Percentiles rank a stretch among this genome's conserved stretches.
Evolutionary conservation across 2,888 invertebrate species (phyloP).

Genomic region (Trachelus tabidus): DNA sequence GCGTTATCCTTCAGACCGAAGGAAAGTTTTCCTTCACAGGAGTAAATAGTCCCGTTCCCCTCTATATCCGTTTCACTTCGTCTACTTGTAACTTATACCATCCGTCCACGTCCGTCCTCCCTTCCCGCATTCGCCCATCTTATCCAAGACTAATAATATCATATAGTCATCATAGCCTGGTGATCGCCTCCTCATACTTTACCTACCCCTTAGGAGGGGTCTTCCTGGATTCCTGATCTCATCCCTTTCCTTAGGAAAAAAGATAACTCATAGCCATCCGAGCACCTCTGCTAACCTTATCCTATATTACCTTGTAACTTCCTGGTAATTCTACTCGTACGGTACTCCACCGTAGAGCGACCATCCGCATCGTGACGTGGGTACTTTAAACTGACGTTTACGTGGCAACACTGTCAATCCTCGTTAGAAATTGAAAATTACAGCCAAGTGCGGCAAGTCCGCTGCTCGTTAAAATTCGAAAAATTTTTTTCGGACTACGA

Average conservation of each 20-base stretch:
- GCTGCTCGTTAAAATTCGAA: neutral
- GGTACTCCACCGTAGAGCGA: neutral
- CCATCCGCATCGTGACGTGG: neutral
- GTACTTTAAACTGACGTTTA: neutral
- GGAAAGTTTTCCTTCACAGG: constrained; percentile 39
- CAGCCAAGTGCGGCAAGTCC: neutral
- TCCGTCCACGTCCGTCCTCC: constrained; percentile 15
- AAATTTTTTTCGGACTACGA: neutral
- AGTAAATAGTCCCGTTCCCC: constrained; percentile 3
- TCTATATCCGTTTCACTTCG: neutral
- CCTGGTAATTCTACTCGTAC: neutral
- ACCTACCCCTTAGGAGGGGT: neutral
- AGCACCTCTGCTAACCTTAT: neutral
- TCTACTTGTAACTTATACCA: constrained; percentile 12
- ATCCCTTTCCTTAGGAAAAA: neutral
- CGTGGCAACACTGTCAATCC: neutral
- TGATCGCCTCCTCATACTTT: constrained; percentile 32
- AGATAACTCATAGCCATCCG: neutral
- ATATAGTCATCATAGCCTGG: constrained; percentile 30
- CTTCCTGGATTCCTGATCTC: neutral
- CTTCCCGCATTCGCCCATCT: constrained; percentile 4
- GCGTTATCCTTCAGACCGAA: constrained; percentile 39
- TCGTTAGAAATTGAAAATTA: neutral
- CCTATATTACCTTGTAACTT: neutral
- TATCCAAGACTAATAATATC: constrained; percentile 35